phyloP scores from a whole-genome alignment of 2,888 invertebrate genomes.

The Lymantria monacha region DNA sequence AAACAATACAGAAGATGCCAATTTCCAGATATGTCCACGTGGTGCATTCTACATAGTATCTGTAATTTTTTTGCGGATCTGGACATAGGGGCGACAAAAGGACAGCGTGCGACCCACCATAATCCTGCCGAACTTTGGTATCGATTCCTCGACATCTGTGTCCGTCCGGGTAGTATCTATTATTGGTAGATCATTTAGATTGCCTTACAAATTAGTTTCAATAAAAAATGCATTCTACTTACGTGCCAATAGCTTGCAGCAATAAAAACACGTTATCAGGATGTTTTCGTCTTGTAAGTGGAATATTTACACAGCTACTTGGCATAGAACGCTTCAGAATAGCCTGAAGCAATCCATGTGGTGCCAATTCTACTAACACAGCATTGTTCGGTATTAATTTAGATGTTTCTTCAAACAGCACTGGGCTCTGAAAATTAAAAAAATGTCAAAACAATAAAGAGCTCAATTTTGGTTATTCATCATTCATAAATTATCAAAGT shows the following conservation, averaged over 20 bases:
- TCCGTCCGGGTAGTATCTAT: too few relatives aligned
- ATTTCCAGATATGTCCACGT: too few relatives aligned
- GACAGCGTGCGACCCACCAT: too few relatives aligned
- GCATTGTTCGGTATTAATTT: slow-evolving; percentile 84
- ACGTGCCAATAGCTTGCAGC: slow-evolving; percentile 73
- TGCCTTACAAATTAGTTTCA: too few relatives aligned
- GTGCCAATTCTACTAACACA: slow-evolving; percentile 91
- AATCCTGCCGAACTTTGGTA: too few relatives aligned
- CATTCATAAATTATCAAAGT: not conserved
- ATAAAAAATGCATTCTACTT: slow-evolving; percentile 34
- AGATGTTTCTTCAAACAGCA: slow-evolving; percentile 15
- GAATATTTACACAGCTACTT: slow-evolving; percentile 83
- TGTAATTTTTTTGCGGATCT: too few relatives aligned
- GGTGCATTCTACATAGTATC: too few relatives aligned
- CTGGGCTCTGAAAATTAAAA: slow-evolving; percentile 7
- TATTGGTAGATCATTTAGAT: too few relatives aligned
- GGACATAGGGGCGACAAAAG: too few relatives aligned
- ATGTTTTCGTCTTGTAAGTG: slow-evolving; percentile 86
- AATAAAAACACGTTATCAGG: slow-evolving; percentile 80
- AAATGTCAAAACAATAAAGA: not conserved
- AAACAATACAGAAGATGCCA: too few relatives aligned
- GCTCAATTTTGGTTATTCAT: not conserved
- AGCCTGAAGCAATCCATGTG: slow-evolving; percentile 91
- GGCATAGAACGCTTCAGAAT: slow-evolving; percentile 87
- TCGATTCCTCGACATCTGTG: too few relatives aligned